Base-by-base conservation (phyloP, 2,113 vertebrate genomes). In the Sinocyclocheilus rhinocerous region DNA sequence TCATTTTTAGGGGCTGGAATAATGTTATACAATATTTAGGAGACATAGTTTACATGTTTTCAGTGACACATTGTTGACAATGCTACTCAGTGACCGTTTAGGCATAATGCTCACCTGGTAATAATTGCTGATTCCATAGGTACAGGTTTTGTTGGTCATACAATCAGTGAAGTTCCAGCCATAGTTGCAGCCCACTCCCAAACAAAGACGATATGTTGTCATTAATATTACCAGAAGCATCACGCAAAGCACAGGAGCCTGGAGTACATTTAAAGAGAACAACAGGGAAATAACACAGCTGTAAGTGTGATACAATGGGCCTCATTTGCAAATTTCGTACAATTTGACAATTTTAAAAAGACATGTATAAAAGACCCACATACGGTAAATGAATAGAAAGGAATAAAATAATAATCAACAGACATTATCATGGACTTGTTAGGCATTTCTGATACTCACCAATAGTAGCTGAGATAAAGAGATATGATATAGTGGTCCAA, bases 111-210 rank as follows among this genome's bases (percentile, higher is more conserved):
- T 75, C 26, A 98, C 98, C 97, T 99, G 97, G 91, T 99, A 99
- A 92, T 98, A 93, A 92, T 99, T 99, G 87, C 93, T 96, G 92
- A 99, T 94, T 69, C 98, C 98, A 0, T 94, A 95, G 26, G 0
- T n/a, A 82, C 98, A 99, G 67, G 91, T 97, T 15, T 90, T 93
- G 26, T 83, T 95, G 52, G 90, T 93, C 57, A 93, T 24, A 0
- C 98, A 99, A 16, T 93, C 89, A 0, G 94, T 96, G 92, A 99
- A 99, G 91, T 99, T 96, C 98, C 97, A 99, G 52, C 97, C 97
- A 0, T 95, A 96, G 4, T 65, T 7, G 9, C 98, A 99, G 73
- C 94, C 94, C 75, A 94, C 57, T 2, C 96, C 97, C 75, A 95
- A 90, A 0, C 0, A 88, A 45, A 0, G 69, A 39, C 65, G 96